These are phyloP conservation scores for Cecidostiba fungosa DNA, from an alignment of 2,888 invertebrate species.

Conservation along the genomic window DNA sequence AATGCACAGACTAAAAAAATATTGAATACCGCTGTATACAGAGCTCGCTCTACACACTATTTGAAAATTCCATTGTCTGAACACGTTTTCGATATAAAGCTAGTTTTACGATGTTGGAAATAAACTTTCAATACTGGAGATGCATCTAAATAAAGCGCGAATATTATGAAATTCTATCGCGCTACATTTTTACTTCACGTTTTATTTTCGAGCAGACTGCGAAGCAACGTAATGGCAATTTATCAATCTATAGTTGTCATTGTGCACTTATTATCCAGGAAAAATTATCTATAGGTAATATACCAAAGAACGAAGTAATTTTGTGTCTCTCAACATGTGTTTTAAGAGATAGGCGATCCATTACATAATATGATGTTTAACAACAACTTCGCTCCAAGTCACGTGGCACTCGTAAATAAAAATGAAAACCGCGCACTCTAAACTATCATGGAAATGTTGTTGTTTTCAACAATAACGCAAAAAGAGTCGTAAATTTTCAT, in stretches of 20 bases:
- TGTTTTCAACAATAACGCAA: neutral
- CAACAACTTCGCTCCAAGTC: neutral
- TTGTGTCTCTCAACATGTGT: too few species aligned
- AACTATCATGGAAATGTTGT: neutral
- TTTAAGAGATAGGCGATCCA: too few species aligned
- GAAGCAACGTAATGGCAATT: neutral
- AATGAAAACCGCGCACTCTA: neutral
- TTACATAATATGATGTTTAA: neutral
- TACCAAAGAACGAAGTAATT: too few species aligned
- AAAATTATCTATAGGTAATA: too few species aligned
- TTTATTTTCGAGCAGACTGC: slow-evolving; percentile 6
- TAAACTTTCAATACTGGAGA: neutral
- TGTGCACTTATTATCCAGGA: too few species aligned
- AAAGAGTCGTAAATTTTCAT: slow-evolving; percentile 3
- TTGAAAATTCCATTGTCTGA: neutral
- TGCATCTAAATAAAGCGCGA: neutral
- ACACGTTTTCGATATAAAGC: slow-evolving; percentile 18
- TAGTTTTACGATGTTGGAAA: slow-evolving; percentile 24
- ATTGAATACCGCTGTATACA: neutral
- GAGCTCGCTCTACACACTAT: neutral
- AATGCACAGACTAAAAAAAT: neutral
- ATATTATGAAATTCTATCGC: neutral
- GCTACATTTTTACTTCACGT: neutral
- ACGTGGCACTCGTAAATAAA: neutral
- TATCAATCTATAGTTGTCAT: too few species aligned